phyloP scores from a whole-genome alignment of 2,113 vertebrate genomes.

The Lepisosteus oculatus region DNA sequence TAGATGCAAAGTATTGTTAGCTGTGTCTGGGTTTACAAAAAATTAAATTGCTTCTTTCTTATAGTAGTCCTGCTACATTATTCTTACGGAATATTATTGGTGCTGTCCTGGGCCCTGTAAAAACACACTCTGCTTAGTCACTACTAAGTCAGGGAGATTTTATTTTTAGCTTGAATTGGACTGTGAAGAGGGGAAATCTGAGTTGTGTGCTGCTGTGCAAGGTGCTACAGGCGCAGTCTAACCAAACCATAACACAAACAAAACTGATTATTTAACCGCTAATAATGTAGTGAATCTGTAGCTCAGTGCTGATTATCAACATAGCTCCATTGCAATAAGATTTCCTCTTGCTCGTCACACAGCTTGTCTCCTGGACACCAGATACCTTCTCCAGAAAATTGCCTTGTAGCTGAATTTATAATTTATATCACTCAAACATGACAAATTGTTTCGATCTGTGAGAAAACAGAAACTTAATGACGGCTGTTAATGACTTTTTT shows the following conservation, averaged over 20 bases:
- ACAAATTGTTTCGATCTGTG: too few species aligned
- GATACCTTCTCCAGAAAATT: too few species aligned
- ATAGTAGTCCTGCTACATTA: too few species aligned
- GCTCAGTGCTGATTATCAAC: background rate
- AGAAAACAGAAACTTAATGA: too few species aligned
- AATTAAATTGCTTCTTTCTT: too few species aligned
- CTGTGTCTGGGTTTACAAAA: too few species aligned
- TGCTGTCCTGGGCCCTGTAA: too few species aligned
- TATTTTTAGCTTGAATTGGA: constrained; percentile 3
- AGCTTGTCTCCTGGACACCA: background rate
- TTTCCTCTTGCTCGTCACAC: background rate
- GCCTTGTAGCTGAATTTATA: too few species aligned
- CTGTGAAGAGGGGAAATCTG: background rate
- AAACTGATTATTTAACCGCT: constrained; percentile 1
- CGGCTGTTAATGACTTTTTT: too few species aligned
- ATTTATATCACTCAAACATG: too few species aligned
- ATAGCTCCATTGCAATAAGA: background rate
- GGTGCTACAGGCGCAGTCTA: background rate
- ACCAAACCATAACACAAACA: background rate
- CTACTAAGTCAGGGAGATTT: background rate
- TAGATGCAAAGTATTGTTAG: too few species aligned
- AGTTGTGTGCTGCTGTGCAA: background rate
- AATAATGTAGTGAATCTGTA: background rate
- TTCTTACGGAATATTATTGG: too few species aligned
- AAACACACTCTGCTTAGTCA: background rate